These are phyloP conservation scores for Lophius americanus DNA, from an alignment of 2,797 vertebrate species.

Conservation along the genomic window DNA sequence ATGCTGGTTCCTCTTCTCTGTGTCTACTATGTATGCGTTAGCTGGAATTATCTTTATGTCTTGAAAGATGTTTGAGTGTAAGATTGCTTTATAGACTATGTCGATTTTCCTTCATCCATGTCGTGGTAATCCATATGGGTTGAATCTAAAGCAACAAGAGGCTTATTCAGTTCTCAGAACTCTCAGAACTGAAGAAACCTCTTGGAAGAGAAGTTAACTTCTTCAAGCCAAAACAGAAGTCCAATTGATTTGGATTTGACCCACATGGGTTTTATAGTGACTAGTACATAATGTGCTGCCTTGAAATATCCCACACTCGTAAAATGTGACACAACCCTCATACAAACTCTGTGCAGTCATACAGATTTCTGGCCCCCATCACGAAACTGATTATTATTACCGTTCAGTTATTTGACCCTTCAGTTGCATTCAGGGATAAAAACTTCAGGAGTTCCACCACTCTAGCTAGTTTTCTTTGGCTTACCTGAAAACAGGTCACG, in stretches of 20 bases:
- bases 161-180: too few relatives aligned
- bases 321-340: not conserved
- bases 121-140: too few relatives aligned
- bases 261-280: slow-evolving; percentile 6
- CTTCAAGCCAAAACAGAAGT: too few relatives aligned
- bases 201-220: too few relatives aligned
- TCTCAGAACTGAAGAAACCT: too few relatives aligned
- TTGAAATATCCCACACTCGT: slow-evolving; percentile 3
- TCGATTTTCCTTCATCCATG: too few relatives aligned
- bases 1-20: slow-evolving; percentile 20
- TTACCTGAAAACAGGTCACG: too few relatives aligned
- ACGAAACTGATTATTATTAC: not conserved
- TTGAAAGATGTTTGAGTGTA: slow-evolving; percentile 6
- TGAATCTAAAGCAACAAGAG: too few relatives aligned
- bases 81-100: too few relatives aligned
- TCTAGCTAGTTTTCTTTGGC: too few relatives aligned
- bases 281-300: not conserved
- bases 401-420: slow-evolving; percentile 1
- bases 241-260: slow-evolving; percentile 3
- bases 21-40: slow-evolving; percentile 21
- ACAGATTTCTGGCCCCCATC: slow-evolving; percentile 6
- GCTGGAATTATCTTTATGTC: slow-evolving; percentile 42
- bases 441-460: not conserved
- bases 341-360: not conserved
- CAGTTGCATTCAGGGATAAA: slow-evolving; percentile 3